Percentiles rank a stretch among this genome's conserved stretches.
Evolutionary conservation across 2,797 vertebrate genomes (phyloP).

Genomic region (Scolopax rusticola): DNA sequence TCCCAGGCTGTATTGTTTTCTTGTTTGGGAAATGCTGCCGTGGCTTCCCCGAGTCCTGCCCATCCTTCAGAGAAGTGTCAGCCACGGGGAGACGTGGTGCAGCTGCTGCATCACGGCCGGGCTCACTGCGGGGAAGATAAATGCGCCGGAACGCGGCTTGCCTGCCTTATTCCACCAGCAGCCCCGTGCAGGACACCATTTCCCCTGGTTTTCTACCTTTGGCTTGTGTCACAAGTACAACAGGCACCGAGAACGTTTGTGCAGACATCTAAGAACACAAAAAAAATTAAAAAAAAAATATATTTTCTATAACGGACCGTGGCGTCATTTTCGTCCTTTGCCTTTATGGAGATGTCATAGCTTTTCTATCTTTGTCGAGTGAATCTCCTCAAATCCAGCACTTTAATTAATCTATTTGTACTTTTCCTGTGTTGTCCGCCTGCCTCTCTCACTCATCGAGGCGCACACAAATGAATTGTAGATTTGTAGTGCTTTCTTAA

Average conservation of each 20-base stretch:
- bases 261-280: conserved; percentile 46
- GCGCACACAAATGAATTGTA: conserved; percentile 7
- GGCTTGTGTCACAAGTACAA: conserved; percentile 30
- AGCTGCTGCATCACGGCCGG: conserved; percentile 39
- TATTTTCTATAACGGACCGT: conserved; percentile 52
- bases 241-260: not conserved
- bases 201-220: conserved; percentile 18
- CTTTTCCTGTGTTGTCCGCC: conserved; percentile 57
- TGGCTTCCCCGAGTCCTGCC: conserved; percentile 23
- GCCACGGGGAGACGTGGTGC: not conserved
- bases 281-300: conserved; percentile 11
- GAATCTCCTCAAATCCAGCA: conserved; percentile 56
- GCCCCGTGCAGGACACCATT: not conserved
- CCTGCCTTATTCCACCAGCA: not conserved
- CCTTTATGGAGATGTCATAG: conserved; percentile 54
- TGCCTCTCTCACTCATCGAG: not conserved
- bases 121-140: conserved; percentile 38
- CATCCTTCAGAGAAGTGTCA: conserved; percentile 37
- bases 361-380: conserved; percentile 46
- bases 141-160: not conserved
- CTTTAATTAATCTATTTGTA: conserved; percentile 75
- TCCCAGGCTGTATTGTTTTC: conserved; percentile 9
- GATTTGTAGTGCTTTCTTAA: conserved; percentile 60
- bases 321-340: conserved; percentile 65
- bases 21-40: conserved; percentile 47